Percentiles rank a stretch among this genome's conserved stretches.
These are phyloP conservation scores for Merluccius polli DNA, from an alignment of 2,797 vertebrate genomes.

Conservation along the genomic window DNA sequence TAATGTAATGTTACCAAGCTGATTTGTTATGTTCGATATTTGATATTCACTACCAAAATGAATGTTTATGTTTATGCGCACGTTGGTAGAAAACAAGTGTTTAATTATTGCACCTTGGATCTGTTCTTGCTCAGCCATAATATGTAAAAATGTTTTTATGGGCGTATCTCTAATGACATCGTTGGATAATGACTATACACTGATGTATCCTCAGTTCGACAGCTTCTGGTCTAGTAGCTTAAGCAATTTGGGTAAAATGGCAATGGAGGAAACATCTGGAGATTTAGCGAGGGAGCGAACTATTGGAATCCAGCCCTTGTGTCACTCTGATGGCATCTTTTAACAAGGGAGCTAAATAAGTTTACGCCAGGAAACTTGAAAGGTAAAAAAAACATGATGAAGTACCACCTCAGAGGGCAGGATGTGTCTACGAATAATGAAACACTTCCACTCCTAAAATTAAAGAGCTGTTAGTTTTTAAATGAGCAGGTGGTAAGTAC, in stretches of 20 bases:
- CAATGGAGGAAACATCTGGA: background rate
- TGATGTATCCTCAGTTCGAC: too few species aligned
- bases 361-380: background rate
- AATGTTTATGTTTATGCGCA: too few species aligned
- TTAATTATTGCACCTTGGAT: too few species aligned
- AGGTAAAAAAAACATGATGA: slow-evolving; percentile 1
- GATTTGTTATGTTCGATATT: too few species aligned
- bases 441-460: slow-evolving; percentile 1
- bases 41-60: too few species aligned
- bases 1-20: too few species aligned
- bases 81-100: too few species aligned
- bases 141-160: too few species aligned
- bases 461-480: background rate
- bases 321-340: background rate
- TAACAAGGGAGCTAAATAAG: background rate
- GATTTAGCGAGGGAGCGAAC: background rate
- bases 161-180: too few species aligned
- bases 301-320: background rate
- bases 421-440: background rate
- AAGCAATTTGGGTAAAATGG: background rate
- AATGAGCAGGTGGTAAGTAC: slow-evolving; percentile 37
- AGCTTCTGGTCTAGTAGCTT: background rate
- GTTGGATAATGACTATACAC: too few species aligned
- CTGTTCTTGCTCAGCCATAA: too few species aligned
- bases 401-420: background rate